Percentiles rank a stretch among this genome's conserved stretches.
These are phyloP conservation scores for Creontiades dilutus DNA, from an alignment of 2,888 invertebrate species.

Conservation along the genomic window DNA sequence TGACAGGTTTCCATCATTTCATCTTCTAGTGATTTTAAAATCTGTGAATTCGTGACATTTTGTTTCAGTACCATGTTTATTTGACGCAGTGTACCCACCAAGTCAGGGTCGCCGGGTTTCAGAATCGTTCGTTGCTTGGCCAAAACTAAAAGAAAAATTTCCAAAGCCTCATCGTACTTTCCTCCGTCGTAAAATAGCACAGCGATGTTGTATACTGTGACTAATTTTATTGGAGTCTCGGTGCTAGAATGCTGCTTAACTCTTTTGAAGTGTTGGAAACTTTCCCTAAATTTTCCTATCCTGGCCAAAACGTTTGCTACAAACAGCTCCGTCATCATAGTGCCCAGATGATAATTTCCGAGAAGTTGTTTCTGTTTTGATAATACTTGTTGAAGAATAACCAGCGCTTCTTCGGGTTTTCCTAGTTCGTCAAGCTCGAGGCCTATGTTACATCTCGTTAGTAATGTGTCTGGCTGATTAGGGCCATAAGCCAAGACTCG, in stretches of 20 bases:
- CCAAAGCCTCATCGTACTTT: background rate
- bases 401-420: constrained; percentile 12
- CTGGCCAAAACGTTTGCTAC: background rate
- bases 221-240: background rate
- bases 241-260: background rate
- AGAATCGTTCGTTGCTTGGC: background rate
- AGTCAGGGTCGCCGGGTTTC: background rate
- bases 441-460: background rate
- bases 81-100: background rate
- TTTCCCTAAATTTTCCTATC: background rate
- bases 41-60: background rate
- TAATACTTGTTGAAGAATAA: background rate
- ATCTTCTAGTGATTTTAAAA: background rate
- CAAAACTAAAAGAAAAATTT: constrained; percentile 28
- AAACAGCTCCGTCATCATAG: background rate
- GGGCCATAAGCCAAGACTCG: background rate
- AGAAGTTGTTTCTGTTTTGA: background rate
- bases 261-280: background rate
- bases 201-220: background rate
- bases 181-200: background rate
- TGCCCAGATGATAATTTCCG: background rate
- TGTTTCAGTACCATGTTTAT: background rate
- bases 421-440: background rate
- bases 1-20: background rate
- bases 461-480: background rate